phyloP scores from a whole-genome alignment of 1,140 invertebrate genomes.

The Chlorops oryzae region DNA sequence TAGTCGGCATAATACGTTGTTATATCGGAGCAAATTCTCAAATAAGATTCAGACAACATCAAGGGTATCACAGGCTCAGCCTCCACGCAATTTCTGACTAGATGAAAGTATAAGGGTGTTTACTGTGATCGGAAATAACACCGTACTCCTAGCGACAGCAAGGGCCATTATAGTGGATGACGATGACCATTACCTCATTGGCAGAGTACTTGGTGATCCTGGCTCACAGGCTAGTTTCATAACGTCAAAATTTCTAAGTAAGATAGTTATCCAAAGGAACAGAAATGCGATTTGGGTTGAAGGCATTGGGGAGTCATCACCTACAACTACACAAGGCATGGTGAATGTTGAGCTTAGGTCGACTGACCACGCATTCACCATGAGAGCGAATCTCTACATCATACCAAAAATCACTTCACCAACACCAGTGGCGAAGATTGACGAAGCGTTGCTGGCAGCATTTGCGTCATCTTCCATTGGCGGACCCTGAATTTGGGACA shows the following conservation, averaged over 20 bases:
- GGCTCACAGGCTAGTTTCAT: background rate
- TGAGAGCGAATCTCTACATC: background rate
- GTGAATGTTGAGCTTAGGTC: background rate
- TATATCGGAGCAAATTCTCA: background rate
- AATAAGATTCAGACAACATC: background rate
- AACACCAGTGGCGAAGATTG: background rate
- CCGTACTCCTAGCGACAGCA: background rate
- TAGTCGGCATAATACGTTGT: background rate
- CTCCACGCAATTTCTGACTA: background rate
- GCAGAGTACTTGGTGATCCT: background rate
- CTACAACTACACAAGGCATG: background rate
- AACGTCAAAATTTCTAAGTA: background rate
- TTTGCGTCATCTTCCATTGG: background rate
- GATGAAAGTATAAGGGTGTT: background rate
- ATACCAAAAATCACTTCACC: background rate
- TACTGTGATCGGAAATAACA: background rate
- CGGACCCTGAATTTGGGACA: background rate
- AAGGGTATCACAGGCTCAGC: background rate
- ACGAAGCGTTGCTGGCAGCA: background rate
- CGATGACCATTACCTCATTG: background rate
- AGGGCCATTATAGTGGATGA: background rate
- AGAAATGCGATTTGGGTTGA: background rate
- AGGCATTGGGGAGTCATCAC: background rate
- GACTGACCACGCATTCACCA: background rate
- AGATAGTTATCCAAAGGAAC: background rate